These are phyloP conservation scores for Pedicia rivosa DNA, from an alignment of 2,888 invertebrate species.

Conservation along the genomic window DNA sequence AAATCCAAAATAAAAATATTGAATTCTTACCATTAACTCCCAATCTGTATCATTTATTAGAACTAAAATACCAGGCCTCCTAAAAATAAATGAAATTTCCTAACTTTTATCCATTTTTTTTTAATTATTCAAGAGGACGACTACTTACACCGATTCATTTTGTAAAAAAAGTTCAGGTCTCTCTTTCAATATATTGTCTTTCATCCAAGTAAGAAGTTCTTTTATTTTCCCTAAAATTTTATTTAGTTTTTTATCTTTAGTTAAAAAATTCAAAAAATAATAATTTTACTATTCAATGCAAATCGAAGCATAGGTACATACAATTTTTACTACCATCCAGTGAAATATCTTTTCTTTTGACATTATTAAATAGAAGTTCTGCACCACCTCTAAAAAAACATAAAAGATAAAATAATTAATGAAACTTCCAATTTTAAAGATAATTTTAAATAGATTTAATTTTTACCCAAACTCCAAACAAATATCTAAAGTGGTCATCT, in stretches of 20 bases:
- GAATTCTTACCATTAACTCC: slow-evolving; percentile 55
- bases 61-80: slow-evolving; percentile 81
- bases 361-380: slow-evolving; percentile 73
- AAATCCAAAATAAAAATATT: neutral
- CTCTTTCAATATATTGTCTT: slow-evolving; percentile 67
- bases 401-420: slow-evolving; percentile 21
- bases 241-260: too few relatives aligned
- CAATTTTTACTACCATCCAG: slow-evolving; percentile 40
- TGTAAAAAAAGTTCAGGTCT: slow-evolving; percentile 54
- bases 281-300: slow-evolving; percentile 16
- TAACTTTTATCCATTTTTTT: neutral
- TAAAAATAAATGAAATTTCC: slow-evolving; percentile 12
- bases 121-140: too few relatives aligned
- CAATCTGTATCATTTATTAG: slow-evolving; percentile 91
- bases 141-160: slow-evolving; percentile 30
- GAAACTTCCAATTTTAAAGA: too few relatives aligned
- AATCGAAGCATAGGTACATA: slow-evolving; percentile 11
- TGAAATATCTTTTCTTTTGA: slow-evolving; percentile 50
- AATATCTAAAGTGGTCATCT: too few relatives aligned
- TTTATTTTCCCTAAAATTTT: slow-evolving; percentile 53
- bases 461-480: too few relatives aligned
- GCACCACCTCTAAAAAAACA: slow-evolving; percentile 65
- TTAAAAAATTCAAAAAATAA: slow-evolving; percentile 20
- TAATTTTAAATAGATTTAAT: too few relatives aligned
- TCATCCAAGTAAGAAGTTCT: slow-evolving; percentile 65